These are phyloP conservation scores for Tipula lateralis DNA, from an alignment of 2,888 invertebrate species.

Conservation along the genomic window DNA sequence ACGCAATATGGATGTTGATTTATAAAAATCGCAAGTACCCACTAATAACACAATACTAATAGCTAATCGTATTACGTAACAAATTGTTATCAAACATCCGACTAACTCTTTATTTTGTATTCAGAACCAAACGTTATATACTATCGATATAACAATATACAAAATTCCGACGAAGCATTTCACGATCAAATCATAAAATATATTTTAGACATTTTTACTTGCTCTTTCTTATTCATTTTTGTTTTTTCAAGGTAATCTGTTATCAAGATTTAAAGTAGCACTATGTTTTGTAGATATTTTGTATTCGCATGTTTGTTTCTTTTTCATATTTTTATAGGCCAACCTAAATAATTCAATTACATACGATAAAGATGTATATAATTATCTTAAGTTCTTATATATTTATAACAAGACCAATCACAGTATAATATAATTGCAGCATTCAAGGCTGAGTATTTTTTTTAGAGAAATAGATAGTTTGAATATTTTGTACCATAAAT, in stretches of 20 bases:
- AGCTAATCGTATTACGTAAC: no score
- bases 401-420: neutral
- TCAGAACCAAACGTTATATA: neutral
- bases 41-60: neutral
- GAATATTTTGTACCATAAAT: neutral
- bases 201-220: no score
- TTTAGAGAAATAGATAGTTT: neutral
- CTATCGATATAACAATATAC: no score
- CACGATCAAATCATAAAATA: neutral
- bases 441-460: neutral
- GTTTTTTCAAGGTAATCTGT: neutral
- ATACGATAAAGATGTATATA: neutral
- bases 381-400: neutral
- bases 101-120: neutral
- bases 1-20: neutral
- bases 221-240: neutral
- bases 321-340: neutral
- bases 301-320: neutral
- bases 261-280: neutral
- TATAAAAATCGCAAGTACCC: no score
- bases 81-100: neutral
- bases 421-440: neutral
- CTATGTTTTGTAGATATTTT: neutral
- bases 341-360: neutral
- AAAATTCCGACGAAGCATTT: neutral